Evolutionary conservation across 2,888 invertebrate species (phyloP).

Genomic region (Cheilosia variabilis): DNA sequence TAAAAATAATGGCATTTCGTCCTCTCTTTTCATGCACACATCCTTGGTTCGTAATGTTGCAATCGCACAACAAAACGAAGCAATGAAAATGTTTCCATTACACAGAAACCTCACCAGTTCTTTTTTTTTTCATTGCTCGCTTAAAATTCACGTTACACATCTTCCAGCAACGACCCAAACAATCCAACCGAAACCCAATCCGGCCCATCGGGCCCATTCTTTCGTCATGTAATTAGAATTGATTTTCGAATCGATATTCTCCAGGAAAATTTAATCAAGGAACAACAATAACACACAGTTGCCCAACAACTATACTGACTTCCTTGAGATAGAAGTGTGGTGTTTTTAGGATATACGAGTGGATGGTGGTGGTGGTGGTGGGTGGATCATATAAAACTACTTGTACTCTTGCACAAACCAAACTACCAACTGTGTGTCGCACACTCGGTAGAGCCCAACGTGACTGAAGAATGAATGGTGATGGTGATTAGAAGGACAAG

Average conservation of each 20-base stretch:
- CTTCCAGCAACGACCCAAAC: conserved; percentile 14
- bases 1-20: conserved; percentile 40
- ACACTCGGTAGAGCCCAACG: conserved; percentile 28
- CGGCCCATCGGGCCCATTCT: conserved; percentile 39
- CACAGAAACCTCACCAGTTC: conserved; percentile 14
- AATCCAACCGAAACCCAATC: conserved; percentile 12
- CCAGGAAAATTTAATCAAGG: conserved; percentile 80
- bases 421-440: neutral
- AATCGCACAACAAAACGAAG: conserved; percentile 42
- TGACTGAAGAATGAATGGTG: conserved; percentile 40
- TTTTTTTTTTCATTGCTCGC: conserved; percentile 19
- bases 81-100: conserved; percentile 57
- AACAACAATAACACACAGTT: conserved; percentile 68
- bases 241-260: conserved; percentile 82
- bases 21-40: conserved; percentile 11
- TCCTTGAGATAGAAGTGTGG: conserved; percentile 12
- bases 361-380: conserved; percentile 34
- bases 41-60: conserved; percentile 36
- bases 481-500: conserved; percentile 60
- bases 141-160: conserved; percentile 63
- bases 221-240: conserved; percentile 79
- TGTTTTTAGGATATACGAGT: conserved; percentile 19
- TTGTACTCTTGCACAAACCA: conserved; percentile 3
- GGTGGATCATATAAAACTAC: conserved; percentile 15
- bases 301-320: conserved; percentile 30